Evolutionary conservation across 2,797 vertebrate species (phyloP).

Genomic region (Rhabdophis nuchalis): DNA sequence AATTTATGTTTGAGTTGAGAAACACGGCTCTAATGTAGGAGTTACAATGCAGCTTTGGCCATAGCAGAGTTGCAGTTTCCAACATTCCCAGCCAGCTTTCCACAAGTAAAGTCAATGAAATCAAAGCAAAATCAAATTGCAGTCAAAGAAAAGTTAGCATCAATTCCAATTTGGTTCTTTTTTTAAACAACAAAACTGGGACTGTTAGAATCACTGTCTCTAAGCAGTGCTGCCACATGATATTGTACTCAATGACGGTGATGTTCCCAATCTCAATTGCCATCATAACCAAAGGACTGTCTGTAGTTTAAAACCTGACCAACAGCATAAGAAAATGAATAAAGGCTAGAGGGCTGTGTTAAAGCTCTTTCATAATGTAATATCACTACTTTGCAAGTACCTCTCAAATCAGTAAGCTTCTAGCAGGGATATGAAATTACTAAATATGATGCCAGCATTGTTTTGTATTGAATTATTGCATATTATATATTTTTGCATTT

Average conservation of each 20-base stretch:
- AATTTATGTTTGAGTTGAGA: background rate
- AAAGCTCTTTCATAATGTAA: background rate
- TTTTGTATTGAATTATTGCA: conserved; percentile 41
- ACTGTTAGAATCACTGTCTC: background rate
- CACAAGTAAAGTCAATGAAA: background rate
- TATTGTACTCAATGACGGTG: background rate
- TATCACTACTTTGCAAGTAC: background rate
- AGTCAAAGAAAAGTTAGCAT: background rate
- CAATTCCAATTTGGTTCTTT: background rate
- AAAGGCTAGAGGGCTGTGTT: background rate
- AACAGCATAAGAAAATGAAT: background rate
- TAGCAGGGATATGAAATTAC: background rate
- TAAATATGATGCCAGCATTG: background rate
- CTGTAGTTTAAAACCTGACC: background rate
- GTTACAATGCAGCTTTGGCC: background rate
- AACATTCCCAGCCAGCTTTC: background rate
- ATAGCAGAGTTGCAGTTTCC: background rate
- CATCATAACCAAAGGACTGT: background rate
- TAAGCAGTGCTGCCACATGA: background rate
- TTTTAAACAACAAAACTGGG: background rate
- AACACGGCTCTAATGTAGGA: background rate
- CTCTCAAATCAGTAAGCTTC: background rate
- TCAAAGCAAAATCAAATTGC: background rate
- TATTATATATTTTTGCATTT: conserved; percentile 43
- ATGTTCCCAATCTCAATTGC: background rate